Evolutionary conservation across 1,140 invertebrate species (phyloP).

Genomic region (Saccostrea cuccullata): DNA sequence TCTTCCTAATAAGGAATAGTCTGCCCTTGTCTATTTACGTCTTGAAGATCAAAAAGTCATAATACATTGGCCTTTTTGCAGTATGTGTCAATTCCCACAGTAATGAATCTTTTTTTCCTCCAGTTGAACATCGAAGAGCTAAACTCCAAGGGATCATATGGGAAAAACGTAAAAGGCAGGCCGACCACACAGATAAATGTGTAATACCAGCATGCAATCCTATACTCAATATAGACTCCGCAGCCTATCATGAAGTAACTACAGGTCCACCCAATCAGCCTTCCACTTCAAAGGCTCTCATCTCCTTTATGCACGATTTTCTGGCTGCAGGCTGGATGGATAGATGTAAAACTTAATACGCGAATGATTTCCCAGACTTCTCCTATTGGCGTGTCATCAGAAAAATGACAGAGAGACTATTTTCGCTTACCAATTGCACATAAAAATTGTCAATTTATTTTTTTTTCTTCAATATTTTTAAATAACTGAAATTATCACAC

Average conservation of each 20-base stretch:
- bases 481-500: background rate
- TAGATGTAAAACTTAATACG: background rate
- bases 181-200: constrained; percentile 7
- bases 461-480: background rate
- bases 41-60: constrained; percentile 20
- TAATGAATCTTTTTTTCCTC: constrained; percentile 16
- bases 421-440: background rate
- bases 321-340: background rate
- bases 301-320: constrained; percentile 7
- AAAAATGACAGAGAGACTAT: background rate
- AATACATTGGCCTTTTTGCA: background rate
- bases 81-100: constrained; percentile 15
- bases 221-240: background rate
- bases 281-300: background rate
- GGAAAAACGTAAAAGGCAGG: background rate
- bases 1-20: constrained; percentile 18
- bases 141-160: background rate
- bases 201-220: constrained; percentile 27
- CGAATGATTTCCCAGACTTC: background rate
- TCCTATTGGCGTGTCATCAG: background rate
- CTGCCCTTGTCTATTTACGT: constrained; percentile 3
- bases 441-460: background rate
- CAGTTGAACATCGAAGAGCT: background rate
- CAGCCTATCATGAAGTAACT: background rate
- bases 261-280: background rate